These are phyloP conservation scores for Parasteatoda tepidariorum DNA, from an alignment of 1,140 invertebrate species.

Conservation along the genomic window DNA sequence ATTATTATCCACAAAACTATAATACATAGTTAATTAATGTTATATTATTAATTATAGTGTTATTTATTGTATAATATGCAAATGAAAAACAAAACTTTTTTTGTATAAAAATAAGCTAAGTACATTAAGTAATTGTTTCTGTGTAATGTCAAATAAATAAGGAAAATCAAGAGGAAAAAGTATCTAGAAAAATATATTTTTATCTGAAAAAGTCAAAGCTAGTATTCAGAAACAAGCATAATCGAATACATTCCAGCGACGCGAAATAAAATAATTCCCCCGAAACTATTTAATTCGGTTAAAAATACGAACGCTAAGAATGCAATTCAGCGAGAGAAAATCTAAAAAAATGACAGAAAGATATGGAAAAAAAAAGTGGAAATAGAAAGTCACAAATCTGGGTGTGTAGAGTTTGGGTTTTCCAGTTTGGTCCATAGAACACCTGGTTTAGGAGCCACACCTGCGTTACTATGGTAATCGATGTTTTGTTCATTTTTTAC, in stretches of 20 bases:
- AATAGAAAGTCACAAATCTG: slow-evolving; percentile 22
- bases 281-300: slow-evolving; percentile 42
- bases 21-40: too few relatives aligned
- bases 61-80: too few relatives aligned
- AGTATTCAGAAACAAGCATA: not conserved
- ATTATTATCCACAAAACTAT: too few relatives aligned
- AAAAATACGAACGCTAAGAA: slow-evolving; percentile 46
- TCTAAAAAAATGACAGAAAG: not conserved
- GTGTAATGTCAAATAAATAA: too few relatives aligned
- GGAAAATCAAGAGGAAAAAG: too few relatives aligned
- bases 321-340: slow-evolving; percentile 21
- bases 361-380: not conserved
- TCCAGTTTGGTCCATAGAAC: slow-evolving; percentile 10
- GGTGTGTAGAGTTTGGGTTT: slow-evolving; percentile 48
- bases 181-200: too few relatives aligned
- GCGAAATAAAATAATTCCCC: not conserved
- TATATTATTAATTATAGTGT: too few relatives aligned
- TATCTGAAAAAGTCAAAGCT: too few relatives aligned
- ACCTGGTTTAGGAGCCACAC: slow-evolving; percentile 49
- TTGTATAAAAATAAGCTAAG: too few relatives aligned
- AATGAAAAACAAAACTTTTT: too few relatives aligned
- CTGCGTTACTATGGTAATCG: slow-evolving; percentile 49
- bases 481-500: slow-evolving; percentile 34
- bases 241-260: not conserved
- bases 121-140: too few relatives aligned